Evolutionary conservation across 2,797 vertebrate species (phyloP).

Genomic region (Liparis tanakae): DNA sequence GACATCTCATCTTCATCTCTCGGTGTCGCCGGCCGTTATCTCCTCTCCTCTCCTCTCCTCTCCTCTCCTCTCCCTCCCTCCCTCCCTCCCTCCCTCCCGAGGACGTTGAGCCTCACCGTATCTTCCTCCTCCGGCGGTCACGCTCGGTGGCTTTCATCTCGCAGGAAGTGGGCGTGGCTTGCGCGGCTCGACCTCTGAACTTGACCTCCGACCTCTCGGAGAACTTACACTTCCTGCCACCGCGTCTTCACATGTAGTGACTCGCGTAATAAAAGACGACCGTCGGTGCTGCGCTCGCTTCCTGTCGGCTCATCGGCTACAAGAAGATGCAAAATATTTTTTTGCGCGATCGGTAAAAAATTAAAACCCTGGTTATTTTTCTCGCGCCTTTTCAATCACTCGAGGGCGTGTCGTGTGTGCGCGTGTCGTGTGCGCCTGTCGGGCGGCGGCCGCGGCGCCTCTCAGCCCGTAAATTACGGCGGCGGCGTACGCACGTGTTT

Average conservation of each 20-base stretch:
- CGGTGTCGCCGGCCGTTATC: background rate
- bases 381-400: slow-evolving; percentile 58
- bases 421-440: slow-evolving; percentile 47
- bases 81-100: no score
- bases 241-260: background rate
- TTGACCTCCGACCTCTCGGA: background rate
- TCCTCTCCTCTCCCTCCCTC: no score
- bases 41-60: no score
- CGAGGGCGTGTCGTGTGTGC: slow-evolving; percentile 39
- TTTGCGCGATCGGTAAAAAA: slow-evolving; percentile 59
- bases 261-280: background rate
- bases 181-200: background rate
- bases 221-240: background rate
- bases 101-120: no score
- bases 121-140: background rate
- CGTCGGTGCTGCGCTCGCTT: background rate
- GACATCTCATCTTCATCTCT: background rate
- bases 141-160: no score
- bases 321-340: slow-evolving; percentile 2
- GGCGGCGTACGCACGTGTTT: slow-evolving; percentile 69
- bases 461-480: slow-evolving; percentile 65
- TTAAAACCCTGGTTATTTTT: slow-evolving; percentile 39
- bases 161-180: background rate
- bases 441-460: slow-evolving; percentile 58
- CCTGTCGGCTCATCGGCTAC: background rate